Conservation (phyloP, 64 coral and sea anemone species). For the Stichodactyla helianthus region DNA sequence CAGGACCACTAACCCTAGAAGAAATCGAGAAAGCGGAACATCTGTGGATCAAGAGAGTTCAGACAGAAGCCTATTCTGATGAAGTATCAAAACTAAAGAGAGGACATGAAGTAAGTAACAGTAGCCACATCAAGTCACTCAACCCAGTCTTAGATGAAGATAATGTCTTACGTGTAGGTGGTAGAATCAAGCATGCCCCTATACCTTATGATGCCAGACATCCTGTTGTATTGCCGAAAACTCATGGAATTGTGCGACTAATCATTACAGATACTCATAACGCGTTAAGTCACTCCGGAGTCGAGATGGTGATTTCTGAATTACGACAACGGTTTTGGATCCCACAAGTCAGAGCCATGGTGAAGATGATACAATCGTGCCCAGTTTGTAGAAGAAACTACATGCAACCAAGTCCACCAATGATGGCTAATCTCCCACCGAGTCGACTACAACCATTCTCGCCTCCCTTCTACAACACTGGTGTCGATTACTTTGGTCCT, state of each 20-base stretch:
- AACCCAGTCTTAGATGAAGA: constrained; percentile 22
- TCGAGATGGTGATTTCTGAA: constrained; percentile 9
- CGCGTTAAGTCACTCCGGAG: constrained; percentile 9
- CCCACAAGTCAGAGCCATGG: not conserved
- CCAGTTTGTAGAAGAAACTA: not conserved
- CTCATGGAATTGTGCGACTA: not conserved
- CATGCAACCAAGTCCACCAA: constrained; percentile 21
- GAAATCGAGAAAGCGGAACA: not conserved
- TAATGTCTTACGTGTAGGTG: constrained; percentile 4
- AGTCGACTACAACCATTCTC: not conserved
- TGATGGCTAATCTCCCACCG: constrained; percentile 26
- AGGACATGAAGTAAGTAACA: not conserved
- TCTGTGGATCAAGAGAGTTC: constrained; percentile 34
- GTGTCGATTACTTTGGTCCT: constrained; percentile 31
- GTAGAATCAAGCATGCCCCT: constrained; percentile 31
- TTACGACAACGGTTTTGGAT: constrained; percentile 1
- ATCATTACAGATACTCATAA: constrained; percentile 24
- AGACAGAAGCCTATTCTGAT: not conserved
- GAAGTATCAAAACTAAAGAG: not conserved
- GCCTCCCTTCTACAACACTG: constrained; percentile 11
- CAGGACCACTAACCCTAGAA: not conserved
- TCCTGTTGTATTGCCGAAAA: not conserved
- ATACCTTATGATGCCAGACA: constrained; percentile 4
- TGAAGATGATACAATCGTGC: not conserved
- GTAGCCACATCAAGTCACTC: constrained; percentile 6